Evolutionary conservation across 2,888 invertebrate genomes (phyloP).

Genomic region (Aphelenchoides bicaudatus): DNA sequence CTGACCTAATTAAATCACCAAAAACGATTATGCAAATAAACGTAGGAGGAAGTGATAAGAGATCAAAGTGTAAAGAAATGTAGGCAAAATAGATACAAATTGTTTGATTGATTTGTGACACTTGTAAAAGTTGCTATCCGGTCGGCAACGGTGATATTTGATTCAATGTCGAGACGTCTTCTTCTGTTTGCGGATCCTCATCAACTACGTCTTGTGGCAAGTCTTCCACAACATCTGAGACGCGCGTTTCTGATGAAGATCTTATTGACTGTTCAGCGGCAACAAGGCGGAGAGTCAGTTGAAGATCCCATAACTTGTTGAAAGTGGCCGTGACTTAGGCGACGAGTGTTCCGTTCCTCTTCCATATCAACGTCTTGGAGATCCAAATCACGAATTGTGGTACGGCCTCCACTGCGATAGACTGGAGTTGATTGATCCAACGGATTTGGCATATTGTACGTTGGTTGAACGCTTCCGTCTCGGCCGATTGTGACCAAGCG

Average conservation of each 20-base stretch:
- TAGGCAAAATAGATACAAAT: too few relatives aligned
- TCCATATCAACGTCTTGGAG: not conserved
- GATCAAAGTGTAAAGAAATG: too few relatives aligned
- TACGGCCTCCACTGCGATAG: too few relatives aligned
- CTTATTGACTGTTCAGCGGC: not conserved
- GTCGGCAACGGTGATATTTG: constrained; percentile 40
- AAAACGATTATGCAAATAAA: too few relatives aligned
- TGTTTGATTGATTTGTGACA: too few relatives aligned
- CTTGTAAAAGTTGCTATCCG: too few relatives aligned
- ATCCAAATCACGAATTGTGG: not conserved
- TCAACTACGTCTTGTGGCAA: too few relatives aligned
- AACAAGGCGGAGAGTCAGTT: constrained; percentile 7
- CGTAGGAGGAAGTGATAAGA: too few relatives aligned
- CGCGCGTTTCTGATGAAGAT: not conserved
- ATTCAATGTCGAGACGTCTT: constrained; percentile 40
- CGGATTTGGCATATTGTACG: not conserved
- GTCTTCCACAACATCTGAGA: constrained; percentile 3
- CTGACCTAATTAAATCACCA: too few relatives aligned
- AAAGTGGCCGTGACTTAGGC: not conserved
- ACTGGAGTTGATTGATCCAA: constrained; percentile 1
- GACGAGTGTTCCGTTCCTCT: not conserved
- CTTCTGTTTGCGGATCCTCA: constrained; percentile 20
- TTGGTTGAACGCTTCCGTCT: constrained; percentile 10
- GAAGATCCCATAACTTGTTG: constrained; percentile 3
- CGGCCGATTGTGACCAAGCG: constrained; percentile 8